Percentiles rank a stretch among this genome's conserved stretches.
Conservation (phyloP, 2,113 vertebrate species). For the Chloropsis cyanopogon region DNA sequence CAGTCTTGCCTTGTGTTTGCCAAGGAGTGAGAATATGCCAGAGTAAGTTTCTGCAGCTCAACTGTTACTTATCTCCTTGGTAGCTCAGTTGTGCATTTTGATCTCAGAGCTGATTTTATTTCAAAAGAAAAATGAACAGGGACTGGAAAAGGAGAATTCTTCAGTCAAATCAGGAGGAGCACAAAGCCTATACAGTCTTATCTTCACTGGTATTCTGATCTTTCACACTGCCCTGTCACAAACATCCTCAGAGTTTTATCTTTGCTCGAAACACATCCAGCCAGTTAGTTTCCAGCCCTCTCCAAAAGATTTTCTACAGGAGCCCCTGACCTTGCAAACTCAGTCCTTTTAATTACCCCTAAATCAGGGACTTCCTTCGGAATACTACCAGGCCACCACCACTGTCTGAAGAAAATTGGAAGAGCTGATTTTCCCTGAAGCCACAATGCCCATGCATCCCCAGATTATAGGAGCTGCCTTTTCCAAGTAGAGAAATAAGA, state of each 20-base stretch:
- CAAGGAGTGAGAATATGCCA: neutral
- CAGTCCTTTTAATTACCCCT: neutral
- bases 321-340: neutral
- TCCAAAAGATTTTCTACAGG: neutral
- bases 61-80: neutral
- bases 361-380: neutral
- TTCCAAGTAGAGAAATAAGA: neutral
- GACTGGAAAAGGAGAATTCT: neutral
- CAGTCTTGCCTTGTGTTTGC: neutral
- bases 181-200: neutral
- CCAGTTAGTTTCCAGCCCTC: neutral
- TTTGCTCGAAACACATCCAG: neutral
- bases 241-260: neutral
- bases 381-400: neutral
- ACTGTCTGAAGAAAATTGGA: neutral
- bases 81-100: neutral
- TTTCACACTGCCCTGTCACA: neutral
- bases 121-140: neutral
- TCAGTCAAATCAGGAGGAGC: neutral
- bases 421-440: neutral
- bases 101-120: slow-evolving; percentile 1
- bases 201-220: neutral
- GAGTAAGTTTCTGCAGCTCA: neutral
- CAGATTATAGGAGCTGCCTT: neutral
- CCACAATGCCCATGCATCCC: neutral